These are phyloP conservation scores for Hiodon alosoides DNA, from an alignment of 2,113 vertebrate species.

Conservation along the genomic window DNA sequence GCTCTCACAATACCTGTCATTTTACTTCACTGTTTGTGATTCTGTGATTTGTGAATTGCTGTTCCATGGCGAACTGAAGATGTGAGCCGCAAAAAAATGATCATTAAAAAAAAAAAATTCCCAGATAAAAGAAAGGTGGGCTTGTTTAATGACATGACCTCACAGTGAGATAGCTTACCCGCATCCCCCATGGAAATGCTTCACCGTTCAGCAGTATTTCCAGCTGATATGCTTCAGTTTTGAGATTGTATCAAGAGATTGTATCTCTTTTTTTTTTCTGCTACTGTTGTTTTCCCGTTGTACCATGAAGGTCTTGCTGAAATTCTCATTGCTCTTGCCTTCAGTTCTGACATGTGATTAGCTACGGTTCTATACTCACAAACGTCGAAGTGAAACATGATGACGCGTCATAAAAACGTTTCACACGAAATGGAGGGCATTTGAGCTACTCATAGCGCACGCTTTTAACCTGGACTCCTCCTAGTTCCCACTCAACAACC, in stretches of 20 bases:
- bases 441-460: no score
- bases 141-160: neutral
- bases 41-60: no score
- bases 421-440: neutral
- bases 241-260: slow-evolving; percentile 5
- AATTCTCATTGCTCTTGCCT: neutral
- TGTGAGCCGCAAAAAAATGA: neutral
- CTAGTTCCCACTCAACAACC: no score
- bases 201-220: neutral
- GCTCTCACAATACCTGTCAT: no score
- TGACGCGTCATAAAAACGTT: neutral
- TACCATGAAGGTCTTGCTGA: neutral
- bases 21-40: no score
- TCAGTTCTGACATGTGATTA: neutral
- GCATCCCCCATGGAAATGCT: slow-evolving; percentile 9
- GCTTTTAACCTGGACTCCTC: no score
- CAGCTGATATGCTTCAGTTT: neutral
- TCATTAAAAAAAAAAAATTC: neutral
- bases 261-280: neutral
- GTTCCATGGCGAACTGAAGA: no score
- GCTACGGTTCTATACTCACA: neutral
- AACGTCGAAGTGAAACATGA: slow-evolving; percentile 7
- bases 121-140: neutral
- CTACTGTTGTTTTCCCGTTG: neutral
- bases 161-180: neutral